phyloP scores from a whole-genome alignment of 2,113 vertebrate species.

The Anguilla rostrata region DNA sequence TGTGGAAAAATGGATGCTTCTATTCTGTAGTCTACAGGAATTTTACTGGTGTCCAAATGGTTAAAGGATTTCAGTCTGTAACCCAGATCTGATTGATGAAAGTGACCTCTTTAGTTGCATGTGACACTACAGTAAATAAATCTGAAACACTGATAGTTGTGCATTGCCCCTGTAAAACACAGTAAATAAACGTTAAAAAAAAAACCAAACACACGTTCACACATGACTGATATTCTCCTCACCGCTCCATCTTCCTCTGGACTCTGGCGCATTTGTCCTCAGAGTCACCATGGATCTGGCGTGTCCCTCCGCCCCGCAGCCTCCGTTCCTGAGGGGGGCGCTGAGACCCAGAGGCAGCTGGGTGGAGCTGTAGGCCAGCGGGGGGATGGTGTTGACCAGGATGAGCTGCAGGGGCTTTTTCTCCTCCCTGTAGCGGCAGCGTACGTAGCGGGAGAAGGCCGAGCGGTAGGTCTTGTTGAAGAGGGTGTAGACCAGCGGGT shows the following conservation, averaged over 20 bases:
- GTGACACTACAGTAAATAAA: too few species aligned
- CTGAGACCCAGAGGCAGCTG: conserved; percentile 72
- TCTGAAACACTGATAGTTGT: too few species aligned
- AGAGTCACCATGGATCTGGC: conserved; percentile 62
- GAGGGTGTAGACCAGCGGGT: conserved; percentile 90
- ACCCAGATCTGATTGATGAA: too few species aligned
- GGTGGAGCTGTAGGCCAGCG: conserved; percentile 82
- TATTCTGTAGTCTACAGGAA: too few species aligned
- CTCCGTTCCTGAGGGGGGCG: conserved; percentile 65
- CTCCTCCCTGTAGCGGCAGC: conserved; percentile 85
- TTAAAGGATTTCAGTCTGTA: too few species aligned
- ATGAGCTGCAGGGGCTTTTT: conserved; percentile 89
- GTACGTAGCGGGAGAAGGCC: conserved; percentile 86
- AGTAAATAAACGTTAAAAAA: not conserved
- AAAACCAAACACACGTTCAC: conserved; percentile 49
- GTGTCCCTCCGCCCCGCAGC: conserved; percentile 55
- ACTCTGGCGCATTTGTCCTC: conserved; percentile 56
- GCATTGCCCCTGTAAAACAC: too few species aligned
- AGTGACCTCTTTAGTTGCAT: too few species aligned
- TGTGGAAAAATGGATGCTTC: too few species aligned
- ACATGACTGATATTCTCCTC: conserved; percentile 77
- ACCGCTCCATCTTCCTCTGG: conserved; percentile 28
- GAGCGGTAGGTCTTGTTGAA: conserved; percentile 94
- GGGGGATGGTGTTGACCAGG: conserved; percentile 89
- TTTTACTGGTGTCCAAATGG: too few species aligned